Percentiles rank a stretch among this genome's conserved stretches.
Conservation (phyloP, 2,797 vertebrate species). For the Craterocephalus amniculus region DNA sequence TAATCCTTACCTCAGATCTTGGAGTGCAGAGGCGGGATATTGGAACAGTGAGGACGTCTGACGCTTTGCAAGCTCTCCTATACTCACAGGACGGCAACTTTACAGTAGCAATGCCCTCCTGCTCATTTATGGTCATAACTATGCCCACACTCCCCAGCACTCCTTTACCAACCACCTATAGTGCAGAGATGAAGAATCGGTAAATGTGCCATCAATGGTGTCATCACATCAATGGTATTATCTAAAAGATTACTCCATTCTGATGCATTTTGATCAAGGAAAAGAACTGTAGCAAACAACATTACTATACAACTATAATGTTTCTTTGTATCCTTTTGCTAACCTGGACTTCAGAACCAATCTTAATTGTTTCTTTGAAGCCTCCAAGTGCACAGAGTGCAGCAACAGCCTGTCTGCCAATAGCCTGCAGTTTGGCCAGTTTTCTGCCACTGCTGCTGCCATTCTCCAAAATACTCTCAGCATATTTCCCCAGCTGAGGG, state of each 20-base stretch:
- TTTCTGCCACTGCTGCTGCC: constrained; percentile 95
- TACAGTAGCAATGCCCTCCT: constrained; percentile 98
- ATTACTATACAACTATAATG: not conserved
- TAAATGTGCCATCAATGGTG: constrained; percentile 20
- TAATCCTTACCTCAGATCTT: constrained; percentile 91
- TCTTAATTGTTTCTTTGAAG: constrained; percentile 99
- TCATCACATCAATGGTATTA: constrained; percentile 1
- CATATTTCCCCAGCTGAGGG: constrained; percentile 95
- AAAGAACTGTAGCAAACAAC: not conserved
- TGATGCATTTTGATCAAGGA: not conserved
- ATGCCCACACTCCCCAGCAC: constrained; percentile 93
- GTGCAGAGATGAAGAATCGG: constrained; percentile 27
- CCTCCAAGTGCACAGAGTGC: constrained; percentile 98
- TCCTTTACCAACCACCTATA: constrained; percentile 95
- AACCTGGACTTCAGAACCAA: constrained; percentile 99
- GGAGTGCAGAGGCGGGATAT: constrained; percentile 97
- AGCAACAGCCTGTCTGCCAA: constrained; percentile 95
- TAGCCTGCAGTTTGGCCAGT: constrained; percentile 94
- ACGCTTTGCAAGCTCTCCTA: constrained; percentile 93
- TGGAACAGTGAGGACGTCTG: constrained; percentile 93
- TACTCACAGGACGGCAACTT: constrained; percentile 94
- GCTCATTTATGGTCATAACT: constrained; percentile 98
- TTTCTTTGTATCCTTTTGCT: constrained; percentile 25
- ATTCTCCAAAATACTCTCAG: constrained; percentile 96
- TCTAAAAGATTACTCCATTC: not conserved